Evolutionary conservation across 2,888 invertebrate species (phyloP).

Genomic region (Penaeus monodon): DNA sequence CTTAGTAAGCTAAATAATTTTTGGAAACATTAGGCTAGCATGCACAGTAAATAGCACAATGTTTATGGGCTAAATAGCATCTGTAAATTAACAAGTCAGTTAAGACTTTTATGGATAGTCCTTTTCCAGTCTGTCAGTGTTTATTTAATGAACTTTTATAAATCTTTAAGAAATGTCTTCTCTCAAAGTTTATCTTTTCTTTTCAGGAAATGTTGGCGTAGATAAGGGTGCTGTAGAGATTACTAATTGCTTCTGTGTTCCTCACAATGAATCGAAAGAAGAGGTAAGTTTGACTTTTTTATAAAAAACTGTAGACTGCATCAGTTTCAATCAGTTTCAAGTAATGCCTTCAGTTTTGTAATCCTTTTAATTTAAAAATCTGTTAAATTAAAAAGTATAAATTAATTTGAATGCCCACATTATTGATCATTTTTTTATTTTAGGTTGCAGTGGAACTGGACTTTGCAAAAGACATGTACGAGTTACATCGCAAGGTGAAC

Average conservation of each 20-base stretch:
- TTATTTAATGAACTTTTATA: not conserved
- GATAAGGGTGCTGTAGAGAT: constrained; percentile 94
- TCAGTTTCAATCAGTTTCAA: too few relatives aligned
- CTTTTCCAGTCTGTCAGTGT: not conserved
- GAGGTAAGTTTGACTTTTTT: constrained; percentile 70
- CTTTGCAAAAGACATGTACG: constrained; percentile 81
- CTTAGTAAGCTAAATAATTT: too few relatives aligned
- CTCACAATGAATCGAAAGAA: constrained; percentile 97
- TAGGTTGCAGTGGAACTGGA: constrained; percentile 92
- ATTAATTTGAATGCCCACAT: not conserved
- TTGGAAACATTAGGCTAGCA: too few relatives aligned
- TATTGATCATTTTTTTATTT: constrained; percentile 57
- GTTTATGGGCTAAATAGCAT: too few relatives aligned
- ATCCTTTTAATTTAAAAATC: not conserved
- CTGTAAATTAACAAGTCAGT: too few relatives aligned
- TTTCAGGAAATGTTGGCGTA: constrained; percentile 79
- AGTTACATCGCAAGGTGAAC: constrained; percentile 92
- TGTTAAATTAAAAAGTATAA: not conserved
- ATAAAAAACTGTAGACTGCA: not conserved
- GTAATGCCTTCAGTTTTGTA: not conserved
- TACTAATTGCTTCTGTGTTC: constrained; percentile 98
- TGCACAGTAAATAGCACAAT: too few relatives aligned
- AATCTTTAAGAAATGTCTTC: constrained; percentile 21
- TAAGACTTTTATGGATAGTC: too few relatives aligned
- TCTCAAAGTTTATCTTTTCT: constrained; percentile 65